Base-by-base conservation (phyloP, 2,797 vertebrate species). In the Sardinella longiceps region DNA sequence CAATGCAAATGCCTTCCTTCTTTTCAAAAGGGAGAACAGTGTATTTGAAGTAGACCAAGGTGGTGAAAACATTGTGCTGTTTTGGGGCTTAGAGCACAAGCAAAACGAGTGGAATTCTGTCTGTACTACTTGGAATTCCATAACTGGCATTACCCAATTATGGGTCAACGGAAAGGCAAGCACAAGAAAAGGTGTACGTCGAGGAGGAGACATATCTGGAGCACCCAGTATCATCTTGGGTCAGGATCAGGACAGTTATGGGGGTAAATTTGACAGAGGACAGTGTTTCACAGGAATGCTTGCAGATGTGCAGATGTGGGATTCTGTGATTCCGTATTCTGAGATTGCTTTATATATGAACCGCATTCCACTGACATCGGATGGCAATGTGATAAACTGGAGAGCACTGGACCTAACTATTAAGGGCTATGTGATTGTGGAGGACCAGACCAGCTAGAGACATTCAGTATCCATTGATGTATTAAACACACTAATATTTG, bases 301-400 rank as follows among this genome's bases (percentile, higher is more conserved):
- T 37, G 39, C 66, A 33, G 66, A 74, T 74, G 3, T 74, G 3
- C 66, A 74, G 2, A 74, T 74, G 66, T 74, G 66, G 66, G 33
- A 74, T 39, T 39, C 66, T 6, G 33, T 74, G 15, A 33, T 74
- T 39, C 66, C 66, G 7, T 74, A 74, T 20, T 33, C 66, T 18
- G 66, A 74, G 66, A 74, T 74, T 74, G 66, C 12, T 20, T 74
- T 74, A 6, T 74, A 74, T 33, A 74, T 74, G 66, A 74, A 74
- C 15, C 66, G 18, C 15, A 74, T 39, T 39, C 66, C 66, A 33
- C 18, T 5, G 30, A 74, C 18, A 39, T 39, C 30, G 39, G 66
- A 74, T 23, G 66, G 66, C 66, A 74, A 74, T 39, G 66, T 74
- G 66, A 74, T 74, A 15, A 74, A 39, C 33, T 74, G 66, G 66